phyloP scores from a whole-genome alignment of 2,797 vertebrate genomes.

The Silurus aristotelis region DNA sequence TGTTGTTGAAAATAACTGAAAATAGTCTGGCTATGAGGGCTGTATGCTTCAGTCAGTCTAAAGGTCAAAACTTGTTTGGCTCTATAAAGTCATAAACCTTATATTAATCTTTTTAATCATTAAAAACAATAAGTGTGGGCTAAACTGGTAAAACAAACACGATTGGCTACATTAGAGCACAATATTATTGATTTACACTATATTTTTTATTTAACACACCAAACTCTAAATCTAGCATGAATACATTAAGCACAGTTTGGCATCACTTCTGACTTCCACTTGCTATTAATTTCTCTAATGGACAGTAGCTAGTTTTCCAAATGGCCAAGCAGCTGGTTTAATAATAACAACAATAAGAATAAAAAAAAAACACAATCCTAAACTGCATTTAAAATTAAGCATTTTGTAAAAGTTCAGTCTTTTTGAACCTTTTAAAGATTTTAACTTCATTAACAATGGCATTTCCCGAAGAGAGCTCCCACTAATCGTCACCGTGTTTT shows the following conservation, averaged over 20 bases:
- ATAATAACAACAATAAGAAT: neutral
- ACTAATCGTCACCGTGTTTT: constrained; percentile 43
- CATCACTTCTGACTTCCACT: neutral
- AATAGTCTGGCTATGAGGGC: too few relatives aligned
- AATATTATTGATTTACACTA: neutral
- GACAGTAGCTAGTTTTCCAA: constrained; percentile 21
- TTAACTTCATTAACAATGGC: constrained; percentile 47
- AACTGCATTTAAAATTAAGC: neutral
- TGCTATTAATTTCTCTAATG: neutral
- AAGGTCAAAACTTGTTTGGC: neutral
- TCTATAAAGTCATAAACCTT: neutral
- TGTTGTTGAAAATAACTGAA: too few relatives aligned
- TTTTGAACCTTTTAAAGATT: constrained; percentile 22
- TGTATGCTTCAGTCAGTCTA: neutral
- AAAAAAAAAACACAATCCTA: neutral
- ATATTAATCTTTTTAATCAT: neutral
- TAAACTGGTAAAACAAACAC: neutral
- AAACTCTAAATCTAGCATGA: neutral
- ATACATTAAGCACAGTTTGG: neutral
- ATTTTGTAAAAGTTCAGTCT: neutral
- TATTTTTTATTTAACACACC: neutral
- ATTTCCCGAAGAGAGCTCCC: constrained; percentile 19
- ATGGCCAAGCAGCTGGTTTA: neutral
- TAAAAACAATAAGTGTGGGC: neutral
- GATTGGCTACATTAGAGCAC: neutral